A percentile compares a stretch with the other conserved stretches of the same genome.
phyloP scores from a whole-genome alignment of 1,140 invertebrate species.

The Habropoda laboriosa region DNA sequence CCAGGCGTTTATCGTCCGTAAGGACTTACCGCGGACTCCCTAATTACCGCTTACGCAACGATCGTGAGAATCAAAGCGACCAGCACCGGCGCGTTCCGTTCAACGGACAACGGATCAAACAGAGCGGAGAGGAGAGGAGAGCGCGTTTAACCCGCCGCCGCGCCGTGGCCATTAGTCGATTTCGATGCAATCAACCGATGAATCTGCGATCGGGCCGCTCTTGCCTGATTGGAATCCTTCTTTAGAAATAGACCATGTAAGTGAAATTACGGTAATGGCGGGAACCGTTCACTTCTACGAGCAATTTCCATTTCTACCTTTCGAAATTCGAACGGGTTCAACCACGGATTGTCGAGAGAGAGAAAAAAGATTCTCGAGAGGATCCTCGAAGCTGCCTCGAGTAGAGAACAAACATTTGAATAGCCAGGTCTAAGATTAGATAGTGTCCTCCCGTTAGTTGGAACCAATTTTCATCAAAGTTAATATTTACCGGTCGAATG shows the following conservation, averaged over 20 bases:
- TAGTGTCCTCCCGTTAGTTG: not conserved
- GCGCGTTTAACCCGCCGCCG: not conserved
- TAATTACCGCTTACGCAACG: conserved; percentile 58
- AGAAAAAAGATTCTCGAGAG: too few species aligned
- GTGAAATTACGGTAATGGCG: conserved; percentile 20
- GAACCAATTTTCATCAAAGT: conserved; percentile 15
- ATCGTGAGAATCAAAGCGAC: conserved; percentile 60
- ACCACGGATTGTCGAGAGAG: not conserved
- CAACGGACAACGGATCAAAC: not conserved
- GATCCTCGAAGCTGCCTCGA: not conserved
- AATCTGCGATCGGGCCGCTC: not conserved
- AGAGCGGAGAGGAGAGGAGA: too few species aligned
- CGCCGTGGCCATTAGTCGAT: conserved; percentile 17
- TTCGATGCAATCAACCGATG: conserved; percentile 32
- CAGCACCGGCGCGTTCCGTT: not conserved
- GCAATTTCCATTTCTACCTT: conserved; percentile 6
- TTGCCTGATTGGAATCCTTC: not conserved
- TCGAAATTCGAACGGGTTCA: not conserved
- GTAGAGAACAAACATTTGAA: not conserved
- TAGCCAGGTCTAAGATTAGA: not conserved
- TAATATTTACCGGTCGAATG: conserved; percentile 30
- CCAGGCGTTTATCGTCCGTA: conserved; percentile 63
- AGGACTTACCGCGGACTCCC: conserved; percentile 48
- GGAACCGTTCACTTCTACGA: not conserved
- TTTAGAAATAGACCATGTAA: not conserved